A percentile compares a stretch with the other conserved stretches of the same genome.
These are phyloP conservation scores for Botia kubotai DNA, from an alignment of 2,797 vertebrate genomes.

Conservation along the genomic window DNA sequence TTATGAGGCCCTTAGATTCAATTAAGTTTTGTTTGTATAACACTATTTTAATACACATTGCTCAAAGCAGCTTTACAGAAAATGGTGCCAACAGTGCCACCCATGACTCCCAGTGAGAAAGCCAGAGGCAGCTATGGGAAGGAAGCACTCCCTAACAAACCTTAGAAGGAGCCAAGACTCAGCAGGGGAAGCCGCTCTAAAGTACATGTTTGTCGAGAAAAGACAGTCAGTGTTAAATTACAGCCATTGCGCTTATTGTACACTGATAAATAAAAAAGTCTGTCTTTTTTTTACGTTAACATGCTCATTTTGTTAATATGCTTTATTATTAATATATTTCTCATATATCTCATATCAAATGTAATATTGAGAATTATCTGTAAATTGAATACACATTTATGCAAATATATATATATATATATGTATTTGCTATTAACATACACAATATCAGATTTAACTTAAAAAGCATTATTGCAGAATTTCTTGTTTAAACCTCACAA, in stretches of 20 bases:
- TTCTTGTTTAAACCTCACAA: neutral
- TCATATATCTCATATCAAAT: no score
- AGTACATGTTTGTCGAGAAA: neutral
- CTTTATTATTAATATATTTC: no score
- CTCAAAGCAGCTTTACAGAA: neutral
- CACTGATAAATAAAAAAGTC: neutral
- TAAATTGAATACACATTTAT: neutral
- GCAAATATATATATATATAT: neutral
- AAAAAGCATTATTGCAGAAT: neutral
- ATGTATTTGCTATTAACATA: neutral
- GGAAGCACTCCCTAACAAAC: neutral
- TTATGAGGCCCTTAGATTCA: conserved; percentile 2
- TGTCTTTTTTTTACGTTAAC: no score
- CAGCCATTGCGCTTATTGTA: neutral
- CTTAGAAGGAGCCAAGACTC: neutral
- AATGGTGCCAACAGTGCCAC: conserved; percentile 7
- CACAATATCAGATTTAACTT: neutral
- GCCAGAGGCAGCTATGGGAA: neutral
- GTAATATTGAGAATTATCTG: neutral
- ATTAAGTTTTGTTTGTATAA: neutral
- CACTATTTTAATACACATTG: conserved; percentile 2
- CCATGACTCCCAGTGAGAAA: conserved; percentile 7
- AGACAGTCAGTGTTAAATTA: neutral
- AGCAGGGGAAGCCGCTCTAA: neutral
- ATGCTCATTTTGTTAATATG: no score